A percentile compares a stretch with the other conserved stretches of the same genome.
Evolutionary conservation across 2,113 vertebrate species (phyloP).

Genomic region (Eurypyga helias): DNA sequence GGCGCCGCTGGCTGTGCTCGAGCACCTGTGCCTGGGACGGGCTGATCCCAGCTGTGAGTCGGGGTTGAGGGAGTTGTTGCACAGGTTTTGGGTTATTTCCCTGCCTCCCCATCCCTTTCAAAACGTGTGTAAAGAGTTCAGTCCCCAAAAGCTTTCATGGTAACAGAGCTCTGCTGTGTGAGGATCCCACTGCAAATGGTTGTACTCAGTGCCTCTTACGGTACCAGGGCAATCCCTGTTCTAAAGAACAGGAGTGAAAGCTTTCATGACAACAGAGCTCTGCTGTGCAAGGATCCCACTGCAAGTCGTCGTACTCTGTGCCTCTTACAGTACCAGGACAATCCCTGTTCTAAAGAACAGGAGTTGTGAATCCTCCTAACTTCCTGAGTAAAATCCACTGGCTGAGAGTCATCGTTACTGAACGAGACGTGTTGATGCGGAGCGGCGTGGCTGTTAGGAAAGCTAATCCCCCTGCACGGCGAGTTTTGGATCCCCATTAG

Average conservation of each 20-base stretch:
- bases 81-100: neutral
- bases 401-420: constrained; percentile 40
- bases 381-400: constrained; percentile 33
- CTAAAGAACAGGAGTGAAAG: too few species aligned
- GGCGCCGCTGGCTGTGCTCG: rapidly evolving
- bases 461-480: constrained; percentile 16
- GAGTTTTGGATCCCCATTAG: neutral
- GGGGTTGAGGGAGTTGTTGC: neutral
- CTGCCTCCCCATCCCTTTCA: neutral
- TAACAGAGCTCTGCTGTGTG: neutral
- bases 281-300: too few species aligned
- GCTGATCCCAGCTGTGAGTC: neutral
- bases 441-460: constrained; percentile 1
- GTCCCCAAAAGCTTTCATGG: neutral
- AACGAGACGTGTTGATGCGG: constrained; percentile 43
- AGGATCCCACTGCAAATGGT: neutral
- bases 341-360: constrained; percentile 8
- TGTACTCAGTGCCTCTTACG: too few species aligned
- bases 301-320: too few species aligned
- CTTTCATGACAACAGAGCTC: too few species aligned
- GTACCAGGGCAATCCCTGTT: too few species aligned
- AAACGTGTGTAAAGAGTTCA: neutral
- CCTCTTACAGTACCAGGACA: neutral
- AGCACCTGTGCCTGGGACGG: neutral
- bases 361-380: neutral